Evolutionary conservation across 2,888 invertebrate species (phyloP).

Genomic region (Bembecia ichneumoniformis): DNA sequence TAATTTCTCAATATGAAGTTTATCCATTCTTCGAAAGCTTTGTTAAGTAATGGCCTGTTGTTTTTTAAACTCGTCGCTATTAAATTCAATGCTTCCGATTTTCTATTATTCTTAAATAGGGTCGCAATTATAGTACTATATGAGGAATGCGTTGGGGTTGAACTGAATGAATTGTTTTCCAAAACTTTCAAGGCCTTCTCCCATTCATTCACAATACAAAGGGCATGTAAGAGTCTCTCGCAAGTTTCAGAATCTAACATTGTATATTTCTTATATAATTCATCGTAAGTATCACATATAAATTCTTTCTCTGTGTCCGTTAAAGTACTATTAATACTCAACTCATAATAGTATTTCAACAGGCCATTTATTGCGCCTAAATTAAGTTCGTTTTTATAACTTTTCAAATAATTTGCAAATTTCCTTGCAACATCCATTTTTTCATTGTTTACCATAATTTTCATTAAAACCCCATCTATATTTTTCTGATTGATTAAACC

Average conservation of each 20-base stretch:
- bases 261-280: conserved; percentile 65
- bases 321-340: conserved; percentile 31
- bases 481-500: conserved; percentile 59
- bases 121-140: conserved; percentile 71
- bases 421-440: conserved; percentile 66
- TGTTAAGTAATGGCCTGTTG: conserved; percentile 49
- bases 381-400: conserved; percentile 59
- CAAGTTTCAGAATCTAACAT: conserved; percentile 74
- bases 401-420: conserved; percentile 71
- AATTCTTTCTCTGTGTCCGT: conserved; percentile 59
- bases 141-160: conserved; percentile 51
- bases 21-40: conserved; percentile 69
- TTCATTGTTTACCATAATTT: conserved; percentile 50
- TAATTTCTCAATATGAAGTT: conserved; percentile 51
- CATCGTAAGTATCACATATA: conserved; percentile 65
- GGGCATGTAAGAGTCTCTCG: conserved; percentile 73
- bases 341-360: conserved; percentile 64
- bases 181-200: conserved; percentile 72
- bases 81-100: conserved; percentile 72
- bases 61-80: conserved; percentile 68
- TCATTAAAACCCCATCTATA: conserved; percentile 74
- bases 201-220: conserved; percentile 78
- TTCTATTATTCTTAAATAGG: conserved; percentile 72
- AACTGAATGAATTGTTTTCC: conserved; percentile 68
- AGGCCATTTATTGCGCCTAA: conserved; percentile 73